Evolutionary conservation across 2,888 invertebrate genomes (phyloP).

Genomic region (Dorcus hopei): DNA sequence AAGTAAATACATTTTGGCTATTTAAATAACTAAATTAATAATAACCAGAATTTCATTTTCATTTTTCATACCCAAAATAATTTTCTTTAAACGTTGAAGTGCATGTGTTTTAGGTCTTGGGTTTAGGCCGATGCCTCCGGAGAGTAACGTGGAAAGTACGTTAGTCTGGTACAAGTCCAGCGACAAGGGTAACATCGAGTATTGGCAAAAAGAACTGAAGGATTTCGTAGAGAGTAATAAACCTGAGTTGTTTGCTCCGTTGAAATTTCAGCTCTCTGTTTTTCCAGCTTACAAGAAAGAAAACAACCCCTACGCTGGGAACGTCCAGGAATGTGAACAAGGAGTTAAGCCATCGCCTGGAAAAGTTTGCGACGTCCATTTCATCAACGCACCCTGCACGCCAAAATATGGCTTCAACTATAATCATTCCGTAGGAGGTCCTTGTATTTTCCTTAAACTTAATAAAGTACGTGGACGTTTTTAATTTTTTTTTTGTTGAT

Average conservation of each 20-base stretch:
- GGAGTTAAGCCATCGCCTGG: slow-evolving; percentile 56
- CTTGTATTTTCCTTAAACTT: slow-evolving; percentile 94
- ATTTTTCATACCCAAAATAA: not conserved
- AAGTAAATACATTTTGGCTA: too few relatives aligned
- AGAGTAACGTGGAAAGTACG: slow-evolving; percentile 90
- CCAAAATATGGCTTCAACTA: slow-evolving; percentile 80
- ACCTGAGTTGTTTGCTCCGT: not conserved
- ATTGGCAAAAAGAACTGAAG: slow-evolving; percentile 77
- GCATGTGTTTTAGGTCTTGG: slow-evolving; percentile 71
- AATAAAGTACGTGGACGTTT: slow-evolving; percentile 71
- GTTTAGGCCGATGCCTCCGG: slow-evolving; percentile 94
- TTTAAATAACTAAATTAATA: too few relatives aligned
- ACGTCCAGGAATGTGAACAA: slow-evolving; percentile 54
- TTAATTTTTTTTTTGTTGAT: not conserved
- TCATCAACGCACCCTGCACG: slow-evolving; percentile 67
- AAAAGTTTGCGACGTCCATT: slow-evolving; percentile 80
- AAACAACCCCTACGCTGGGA: slow-evolving; percentile 50
- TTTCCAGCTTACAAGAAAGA: slow-evolving; percentile 45
- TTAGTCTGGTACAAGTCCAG: slow-evolving; percentile 90
- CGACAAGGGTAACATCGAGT: slow-evolving; percentile 72
- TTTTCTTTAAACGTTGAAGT: not conserved
- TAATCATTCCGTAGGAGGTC: slow-evolving; percentile 67
- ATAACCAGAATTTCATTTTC: too few relatives aligned
- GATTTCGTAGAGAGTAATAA: slow-evolving; percentile 73
- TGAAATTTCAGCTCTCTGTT: not conserved